Percentiles rank a stretch among this genome's conserved stretches.
phyloP scores from a whole-genome alignment of 2,113 vertebrate species.

The Nannobrachium achirus region DNA sequence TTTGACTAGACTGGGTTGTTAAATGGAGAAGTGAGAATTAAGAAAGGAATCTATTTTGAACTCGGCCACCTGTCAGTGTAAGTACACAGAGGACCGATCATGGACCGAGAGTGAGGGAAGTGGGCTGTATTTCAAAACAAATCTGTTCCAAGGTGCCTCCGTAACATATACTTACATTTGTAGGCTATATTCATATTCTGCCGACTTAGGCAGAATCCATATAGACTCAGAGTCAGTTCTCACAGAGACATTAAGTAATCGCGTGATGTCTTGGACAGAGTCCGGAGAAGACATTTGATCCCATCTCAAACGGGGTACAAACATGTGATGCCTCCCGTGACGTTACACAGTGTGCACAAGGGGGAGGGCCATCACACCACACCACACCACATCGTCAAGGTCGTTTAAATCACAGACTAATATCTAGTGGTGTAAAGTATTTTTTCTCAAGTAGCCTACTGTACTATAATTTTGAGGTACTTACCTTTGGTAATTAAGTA shows the following conservation, averaged over 20 bases:
- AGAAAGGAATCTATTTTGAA: not conserved
- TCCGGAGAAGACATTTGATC: constrained; percentile 58
- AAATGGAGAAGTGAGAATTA: not conserved
- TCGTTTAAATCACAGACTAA: not conserved
- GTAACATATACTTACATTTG: not conserved
- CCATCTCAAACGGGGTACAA: constrained; percentile 53
- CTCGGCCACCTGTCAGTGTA: not conserved
- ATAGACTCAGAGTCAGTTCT: no score
- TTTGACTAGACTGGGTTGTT: not conserved
- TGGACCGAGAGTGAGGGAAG: not conserved
- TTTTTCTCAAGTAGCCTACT: not conserved
- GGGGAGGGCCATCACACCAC: constrained; percentile 1
- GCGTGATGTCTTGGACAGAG: constrained; percentile 27
- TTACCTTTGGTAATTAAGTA: no score
- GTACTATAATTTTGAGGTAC: no score
- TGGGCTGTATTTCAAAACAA: not conserved
- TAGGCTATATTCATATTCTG: no score
- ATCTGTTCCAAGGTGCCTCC: not conserved
- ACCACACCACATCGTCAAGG: constrained; percentile 2
- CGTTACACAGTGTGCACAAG: constrained; percentile 21
- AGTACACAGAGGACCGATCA: not conserved
- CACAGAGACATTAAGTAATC: not conserved
- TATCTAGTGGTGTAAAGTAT: not conserved
- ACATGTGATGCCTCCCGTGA: constrained; percentile 54
- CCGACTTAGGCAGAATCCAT: no score